Evolutionary conservation across 2,797 vertebrate species (phyloP).

Genomic region (Periparus ater): DNA sequence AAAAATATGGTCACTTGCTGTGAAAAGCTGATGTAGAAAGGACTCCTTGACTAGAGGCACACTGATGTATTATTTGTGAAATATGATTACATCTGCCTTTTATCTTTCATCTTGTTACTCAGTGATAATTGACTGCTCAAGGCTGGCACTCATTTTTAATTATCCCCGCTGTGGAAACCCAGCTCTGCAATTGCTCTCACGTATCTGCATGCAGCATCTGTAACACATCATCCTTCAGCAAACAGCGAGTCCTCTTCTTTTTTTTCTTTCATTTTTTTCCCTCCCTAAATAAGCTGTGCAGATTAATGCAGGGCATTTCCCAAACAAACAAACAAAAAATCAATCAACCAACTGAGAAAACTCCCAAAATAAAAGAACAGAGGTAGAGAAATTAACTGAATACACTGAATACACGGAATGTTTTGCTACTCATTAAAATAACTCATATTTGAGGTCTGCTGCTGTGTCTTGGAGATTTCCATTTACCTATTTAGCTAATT

Average conservation of each 20-base stretch:
- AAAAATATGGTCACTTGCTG: neutral
- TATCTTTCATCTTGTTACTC: neutral
- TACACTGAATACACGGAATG: neutral
- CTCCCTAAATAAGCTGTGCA: neutral
- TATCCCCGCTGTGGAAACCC: neutral
- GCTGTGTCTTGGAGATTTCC: neutral
- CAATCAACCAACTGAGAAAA: neutral
- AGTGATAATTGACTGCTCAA: slow-evolving; percentile 11
- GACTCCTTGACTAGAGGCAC: neutral
- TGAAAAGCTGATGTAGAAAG: neutral
- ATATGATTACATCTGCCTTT: neutral
- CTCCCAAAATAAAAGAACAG: neutral
- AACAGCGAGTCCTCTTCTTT: neutral
- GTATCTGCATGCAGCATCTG: neutral
- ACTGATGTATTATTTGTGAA: neutral
- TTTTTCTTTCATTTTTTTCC: rapidly evolving
- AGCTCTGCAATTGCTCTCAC: neutral
- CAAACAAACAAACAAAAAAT: neutral
- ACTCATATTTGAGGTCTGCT: neutral
- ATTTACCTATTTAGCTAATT: neutral
- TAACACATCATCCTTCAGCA: neutral
- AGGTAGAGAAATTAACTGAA: neutral
- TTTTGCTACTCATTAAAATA: neutral
- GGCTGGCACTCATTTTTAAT: neutral
- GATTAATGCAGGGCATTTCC: neutral